phyloP scores from a whole-genome alignment of 2,888 invertebrate species.

The Cabera pusaria region DNA sequence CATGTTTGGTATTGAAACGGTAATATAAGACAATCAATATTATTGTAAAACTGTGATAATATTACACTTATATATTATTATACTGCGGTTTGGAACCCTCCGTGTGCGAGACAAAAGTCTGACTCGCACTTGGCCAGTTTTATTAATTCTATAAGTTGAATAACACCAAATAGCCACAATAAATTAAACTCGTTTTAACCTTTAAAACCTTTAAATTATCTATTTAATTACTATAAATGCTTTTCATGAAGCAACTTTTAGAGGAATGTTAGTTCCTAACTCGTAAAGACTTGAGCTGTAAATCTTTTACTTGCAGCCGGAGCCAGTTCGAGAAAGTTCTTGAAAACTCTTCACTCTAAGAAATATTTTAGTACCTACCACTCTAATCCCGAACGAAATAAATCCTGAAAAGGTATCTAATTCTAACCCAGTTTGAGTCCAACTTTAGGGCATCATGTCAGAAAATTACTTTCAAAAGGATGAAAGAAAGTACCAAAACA shows the following conservation, averaged over 20 bases:
- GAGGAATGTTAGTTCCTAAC: conserved; percentile 1
- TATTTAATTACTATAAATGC: too few species aligned
- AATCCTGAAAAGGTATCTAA: conserved; percentile 13
- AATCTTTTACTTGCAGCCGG: conserved; percentile 14
- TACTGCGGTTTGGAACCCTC: too few species aligned
- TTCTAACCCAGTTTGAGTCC: conserved; percentile 24
- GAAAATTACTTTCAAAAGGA: conserved; percentile 54
- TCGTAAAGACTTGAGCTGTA: conserved; percentile 15
- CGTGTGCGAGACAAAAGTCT: too few species aligned
- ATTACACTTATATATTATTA: too few species aligned
- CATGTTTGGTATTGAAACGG: too few species aligned
- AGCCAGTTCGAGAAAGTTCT: conserved; percentile 10
- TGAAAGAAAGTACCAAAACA: conserved; percentile 66
- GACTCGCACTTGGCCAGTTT: too few species aligned
- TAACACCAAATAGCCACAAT: too few species aligned
- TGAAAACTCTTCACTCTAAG: conserved; percentile 9
- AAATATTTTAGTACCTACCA: conserved; percentile 23
- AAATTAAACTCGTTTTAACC: too few species aligned
- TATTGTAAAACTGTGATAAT: too few species aligned
- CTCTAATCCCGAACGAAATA: conserved; percentile 25
- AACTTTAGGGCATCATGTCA: conserved; percentile 51
- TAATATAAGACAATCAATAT: too few species aligned
- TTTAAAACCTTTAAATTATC: too few species aligned
- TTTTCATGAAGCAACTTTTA: not conserved
- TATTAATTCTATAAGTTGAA: too few species aligned